Base-by-base conservation (phyloP, 2,888 invertebrate genomes). In the Aproaerema taeniolella region DNA sequence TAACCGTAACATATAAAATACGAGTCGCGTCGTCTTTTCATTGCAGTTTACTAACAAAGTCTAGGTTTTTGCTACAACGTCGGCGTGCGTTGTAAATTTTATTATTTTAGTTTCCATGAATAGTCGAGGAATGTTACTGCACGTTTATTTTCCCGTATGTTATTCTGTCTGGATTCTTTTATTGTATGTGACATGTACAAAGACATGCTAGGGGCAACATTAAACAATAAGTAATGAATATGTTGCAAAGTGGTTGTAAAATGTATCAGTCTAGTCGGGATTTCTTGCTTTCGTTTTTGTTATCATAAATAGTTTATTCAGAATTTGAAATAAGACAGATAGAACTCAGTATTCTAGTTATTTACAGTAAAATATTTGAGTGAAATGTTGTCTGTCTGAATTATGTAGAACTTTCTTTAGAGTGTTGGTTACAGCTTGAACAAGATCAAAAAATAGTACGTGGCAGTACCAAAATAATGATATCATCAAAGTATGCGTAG, bases 1-100 rank as follows among this genome's bases (percentile, higher is more conserved):
- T 20, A 20, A 20, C 20, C 20, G 35, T 16, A 24, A 33, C 38
- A 13, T 33, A 41, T 32, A 32, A 41, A 37, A 41, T 41, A 41
- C 41, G 33, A 33, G 41, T 41, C 41, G 26, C 36, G 37, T 35
- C 30, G 39, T 32, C 41, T 17, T 41, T 38, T 33, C 41, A 38
- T 37, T 32, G 41, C 41, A 28, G 20, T 36, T 26, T 11, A 31
- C 35, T 12, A 35, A 25, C 37, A 13, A 33, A 24, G 33, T 33
- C 33, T 7, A 11, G 29, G 41, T 41, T 41, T 41, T 41, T 41
- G 38, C 35, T 25, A 31, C 24, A 33, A 32, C 17, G 13, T 10
- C 24, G 16, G 15, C 26, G n/a, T 15, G 24, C 32, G 41, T 26
- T 31, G 30, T 16, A 37, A 39, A 39, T 39, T 39, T 39, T 39